Conservation (phyloP, 2,113 vertebrate species). For the Dunckerocampus dactyliophorus region DNA sequence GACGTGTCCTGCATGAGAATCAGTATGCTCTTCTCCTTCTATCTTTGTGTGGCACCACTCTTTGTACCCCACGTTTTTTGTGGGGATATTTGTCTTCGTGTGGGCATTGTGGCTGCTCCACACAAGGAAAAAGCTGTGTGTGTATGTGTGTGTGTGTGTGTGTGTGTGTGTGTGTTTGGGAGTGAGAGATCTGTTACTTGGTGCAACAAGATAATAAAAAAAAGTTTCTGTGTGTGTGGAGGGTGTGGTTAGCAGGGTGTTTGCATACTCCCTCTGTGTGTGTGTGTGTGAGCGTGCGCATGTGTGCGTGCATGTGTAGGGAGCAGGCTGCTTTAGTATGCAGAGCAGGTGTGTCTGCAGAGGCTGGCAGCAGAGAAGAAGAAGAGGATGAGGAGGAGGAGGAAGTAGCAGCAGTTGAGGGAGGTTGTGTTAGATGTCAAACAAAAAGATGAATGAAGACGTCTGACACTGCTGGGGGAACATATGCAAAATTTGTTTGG, state of each 20-base stretch:
- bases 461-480: background rate
- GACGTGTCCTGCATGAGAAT: constrained; percentile 45
- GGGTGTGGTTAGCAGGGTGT: constrained; percentile 40
- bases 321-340: constrained; percentile 67
- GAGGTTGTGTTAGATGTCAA: too few species aligned
- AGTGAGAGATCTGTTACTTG: constrained; percentile 20
- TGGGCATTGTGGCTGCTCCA: background rate
- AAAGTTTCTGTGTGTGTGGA: constrained; percentile 38
- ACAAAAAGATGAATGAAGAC: background rate
- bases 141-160: constrained; percentile 5
- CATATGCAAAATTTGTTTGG: background rate
- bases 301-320: constrained; percentile 13
- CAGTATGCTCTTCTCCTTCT: background rate
- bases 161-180: background rate
- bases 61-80: background rate
- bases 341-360: constrained; percentile 71
- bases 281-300: constrained; percentile 10
- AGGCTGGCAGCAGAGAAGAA: constrained; percentile 40
- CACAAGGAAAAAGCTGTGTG: too few species aligned
- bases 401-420: constrained; percentile 10
- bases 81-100: background rate
- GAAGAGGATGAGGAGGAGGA: constrained; percentile 45
- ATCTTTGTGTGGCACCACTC: background rate
- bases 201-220: constrained; percentile 25
- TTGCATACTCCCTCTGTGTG: constrained; percentile 15